Base-by-base conservation (phyloP, 2,888 invertebrate species). In the Heliconius charithonia region DNA sequence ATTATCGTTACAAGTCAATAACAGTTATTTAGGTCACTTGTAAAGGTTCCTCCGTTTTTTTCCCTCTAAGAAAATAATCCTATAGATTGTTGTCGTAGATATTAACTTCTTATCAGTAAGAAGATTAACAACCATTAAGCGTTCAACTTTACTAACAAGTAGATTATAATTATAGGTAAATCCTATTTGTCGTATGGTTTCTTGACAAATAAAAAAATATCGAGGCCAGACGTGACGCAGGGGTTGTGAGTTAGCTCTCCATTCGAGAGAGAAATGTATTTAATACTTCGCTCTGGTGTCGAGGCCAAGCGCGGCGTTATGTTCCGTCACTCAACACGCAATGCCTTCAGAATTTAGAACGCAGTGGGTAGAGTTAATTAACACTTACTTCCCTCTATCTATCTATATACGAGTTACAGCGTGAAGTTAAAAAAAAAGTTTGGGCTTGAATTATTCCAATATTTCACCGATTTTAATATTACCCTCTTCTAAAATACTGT, bases 71-170 rank as follows among this genome's bases (percentile, higher is more conserved):
- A 22, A 16, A 22, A 9, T 72, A 72, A 59, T 32, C 59, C 72
- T 13, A 72, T 72, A 59, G 72, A 59, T 59, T 29, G 32, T 32
- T 72, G 72, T 59, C 56, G 32, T n/a, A 19, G 59, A 56, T 70
- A 78, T 75, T 32, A 51, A 45, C 75, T 41, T 69, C 70, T 79
- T 71, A 27, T 70, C 65, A 75, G 71, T 75, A 71, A 71, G 75
- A 66, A 79, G 75, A 75, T 75, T 75, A 51, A 65, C 70, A 62
- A 65, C 41, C 75, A 56, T 27, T 37, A 37, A 41, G n/a, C 78
- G 37, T 37, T 70, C 71, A 75, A 70, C 78, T 79, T 56, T 65
- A 13, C 59, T 72, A 72, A 71, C 70, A 29, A 71, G 6, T 32
- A 75, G 78, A 75, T 78, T 63, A 65, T 51, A 37, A 32, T 19